Conservation (phyloP, 2,888 invertebrate genomes). For the Sabellastarte sp. region DNA sequence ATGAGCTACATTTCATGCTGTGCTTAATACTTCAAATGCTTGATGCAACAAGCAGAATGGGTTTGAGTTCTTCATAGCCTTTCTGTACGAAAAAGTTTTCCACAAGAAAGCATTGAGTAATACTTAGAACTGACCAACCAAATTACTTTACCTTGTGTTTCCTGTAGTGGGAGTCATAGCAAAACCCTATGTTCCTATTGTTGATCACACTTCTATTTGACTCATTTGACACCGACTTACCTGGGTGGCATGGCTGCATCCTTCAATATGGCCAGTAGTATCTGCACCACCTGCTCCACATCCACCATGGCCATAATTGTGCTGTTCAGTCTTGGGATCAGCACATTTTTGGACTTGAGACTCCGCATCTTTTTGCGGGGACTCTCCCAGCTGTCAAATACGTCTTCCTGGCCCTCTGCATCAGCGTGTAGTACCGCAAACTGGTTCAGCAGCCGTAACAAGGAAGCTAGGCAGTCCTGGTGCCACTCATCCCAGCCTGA, state of each 20-base stretch:
- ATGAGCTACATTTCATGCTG: too few species aligned
- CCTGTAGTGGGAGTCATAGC: too few species aligned
- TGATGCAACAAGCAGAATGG: too few species aligned
- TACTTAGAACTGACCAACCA: too few species aligned
- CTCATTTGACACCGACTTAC: constrained; percentile 3
- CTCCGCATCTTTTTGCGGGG: constrained; percentile 48
- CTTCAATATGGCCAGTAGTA: constrained; percentile 82
- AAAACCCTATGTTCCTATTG: too few species aligned
- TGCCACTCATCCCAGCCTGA: constrained; percentile 82
- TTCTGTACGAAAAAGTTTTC: too few species aligned
- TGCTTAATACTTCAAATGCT: too few species aligned
- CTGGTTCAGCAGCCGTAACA: constrained; percentile 82
- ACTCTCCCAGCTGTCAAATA: constrained; percentile 38
- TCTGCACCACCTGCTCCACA: constrained; percentile 77
- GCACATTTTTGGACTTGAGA: constrained; percentile 65
- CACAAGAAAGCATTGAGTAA: too few species aligned
- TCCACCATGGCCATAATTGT: constrained; percentile 79
- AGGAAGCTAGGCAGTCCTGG: constrained; percentile 86
- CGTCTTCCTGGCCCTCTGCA: constrained; percentile 46
- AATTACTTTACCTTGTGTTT: too few species aligned
- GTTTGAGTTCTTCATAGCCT: too few species aligned
- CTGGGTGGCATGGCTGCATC: constrained; percentile 74
- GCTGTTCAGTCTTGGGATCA: constrained; percentile 73
- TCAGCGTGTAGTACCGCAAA: constrained; percentile 69
- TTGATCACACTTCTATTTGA: too few species aligned